phyloP scores from a whole-genome alignment of 2,113 vertebrate species.

The Eidolon helvum region DNA sequence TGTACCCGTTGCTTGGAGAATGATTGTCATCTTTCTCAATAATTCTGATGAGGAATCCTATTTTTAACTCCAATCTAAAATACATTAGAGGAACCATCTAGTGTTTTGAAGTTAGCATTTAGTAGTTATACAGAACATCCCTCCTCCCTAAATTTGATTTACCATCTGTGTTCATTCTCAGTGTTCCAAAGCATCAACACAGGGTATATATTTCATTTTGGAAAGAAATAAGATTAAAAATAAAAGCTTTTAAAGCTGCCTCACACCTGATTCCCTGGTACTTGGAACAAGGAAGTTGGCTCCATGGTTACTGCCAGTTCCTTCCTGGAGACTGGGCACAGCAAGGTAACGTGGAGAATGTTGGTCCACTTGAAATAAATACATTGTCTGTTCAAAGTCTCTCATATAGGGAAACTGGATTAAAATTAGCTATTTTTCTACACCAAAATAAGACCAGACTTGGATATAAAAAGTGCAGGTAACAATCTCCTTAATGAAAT shows the following conservation, averaged over 20 bases:
- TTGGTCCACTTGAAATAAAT: background rate
- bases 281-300: background rate
- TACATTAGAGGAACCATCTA: slow-evolving; percentile 80
- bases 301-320: background rate
- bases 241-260: background rate
- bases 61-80: slow-evolving; percentile 72
- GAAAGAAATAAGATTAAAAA: background rate
- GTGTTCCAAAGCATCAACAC: background rate
- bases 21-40: slow-evolving; percentile 77
- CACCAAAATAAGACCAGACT: background rate
- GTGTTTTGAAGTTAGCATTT: slow-evolving; percentile 66
- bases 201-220: slow-evolving; percentile 31
- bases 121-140: slow-evolving; percentile 33
- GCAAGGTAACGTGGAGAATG: background rate
- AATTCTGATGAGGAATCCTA: slow-evolving; percentile 66
- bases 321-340: background rate
- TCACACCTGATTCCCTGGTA: background rate
- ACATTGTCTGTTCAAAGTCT: background rate
- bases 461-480: background rate
- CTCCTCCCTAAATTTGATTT: slow-evolving; percentile 47
- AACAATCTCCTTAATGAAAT: background rate
- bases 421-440: background rate
- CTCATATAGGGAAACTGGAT: background rate
- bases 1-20: slow-evolving; percentile 74
- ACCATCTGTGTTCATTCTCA: slow-evolving; percentile 42